These are phyloP conservation scores for Melolontha melolontha DNA, from an alignment of 2,888 invertebrate species.

Conservation along the genomic window DNA sequence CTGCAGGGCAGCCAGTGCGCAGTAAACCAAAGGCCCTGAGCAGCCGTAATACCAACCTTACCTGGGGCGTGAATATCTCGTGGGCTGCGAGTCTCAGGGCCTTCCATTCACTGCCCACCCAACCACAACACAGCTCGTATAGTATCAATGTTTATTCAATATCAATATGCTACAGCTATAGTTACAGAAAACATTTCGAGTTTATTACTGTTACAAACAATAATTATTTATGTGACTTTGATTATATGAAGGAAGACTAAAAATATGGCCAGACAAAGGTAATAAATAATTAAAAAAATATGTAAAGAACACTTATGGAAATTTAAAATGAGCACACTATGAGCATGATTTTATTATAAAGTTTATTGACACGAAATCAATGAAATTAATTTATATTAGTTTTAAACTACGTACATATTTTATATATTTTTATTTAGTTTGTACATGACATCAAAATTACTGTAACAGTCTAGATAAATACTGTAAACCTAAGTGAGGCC, in stretches of 20 bases:
- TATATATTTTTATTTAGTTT: conserved; percentile 46
- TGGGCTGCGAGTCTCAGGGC: conserved; percentile 59
- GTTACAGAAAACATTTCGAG: conserved; percentile 51
- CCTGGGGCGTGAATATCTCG: conserved; percentile 59
- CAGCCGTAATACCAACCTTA: conserved; percentile 64
- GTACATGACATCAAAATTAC: conserved; percentile 59
- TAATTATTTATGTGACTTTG: conserved; percentile 26
- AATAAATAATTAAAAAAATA: conserved; percentile 15
- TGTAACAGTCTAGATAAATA: conserved; percentile 52
- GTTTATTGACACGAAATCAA: conserved; percentile 16
- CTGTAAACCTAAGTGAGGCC: conserved; percentile 50
- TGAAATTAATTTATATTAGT: conserved; percentile 27
- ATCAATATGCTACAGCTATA: conserved; percentile 54
- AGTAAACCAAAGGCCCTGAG: conserved; percentile 66
- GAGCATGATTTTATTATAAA: not conserved
- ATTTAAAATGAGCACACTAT: conserved; percentile 1
- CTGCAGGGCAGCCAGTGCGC: conserved; percentile 56
- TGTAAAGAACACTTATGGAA: conserved; percentile 19
- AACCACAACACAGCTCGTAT: conserved; percentile 58
- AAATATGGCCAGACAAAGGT: conserved; percentile 25
- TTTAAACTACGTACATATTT: conserved; percentile 46
- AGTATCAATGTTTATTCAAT: conserved; percentile 57
- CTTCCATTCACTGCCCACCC: conserved; percentile 61
- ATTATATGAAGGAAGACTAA: conserved; percentile 27
- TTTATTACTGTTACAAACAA: conserved; percentile 48